Conservation (phyloP, 2,888 invertebrate genomes). For the Charanyca ferruginea region DNA sequence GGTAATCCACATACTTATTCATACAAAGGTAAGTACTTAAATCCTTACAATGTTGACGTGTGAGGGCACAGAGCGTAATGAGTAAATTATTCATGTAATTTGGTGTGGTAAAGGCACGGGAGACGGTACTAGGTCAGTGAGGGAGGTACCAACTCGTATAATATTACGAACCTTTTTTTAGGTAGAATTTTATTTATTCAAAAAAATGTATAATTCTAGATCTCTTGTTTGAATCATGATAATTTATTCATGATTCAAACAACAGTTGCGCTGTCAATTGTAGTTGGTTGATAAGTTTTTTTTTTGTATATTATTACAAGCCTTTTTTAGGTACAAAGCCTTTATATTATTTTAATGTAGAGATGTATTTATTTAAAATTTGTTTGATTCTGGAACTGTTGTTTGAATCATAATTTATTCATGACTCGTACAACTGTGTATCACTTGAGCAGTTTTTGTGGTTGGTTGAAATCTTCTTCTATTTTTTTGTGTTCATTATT, state of each 20-base stretch:
- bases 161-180: conserved; percentile 23
- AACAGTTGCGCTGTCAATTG: neutral
- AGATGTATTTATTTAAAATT: too few species aligned
- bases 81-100: conserved; percentile 62
- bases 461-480: too few species aligned
- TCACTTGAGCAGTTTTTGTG: too few species aligned
- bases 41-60: conserved; percentile 26
- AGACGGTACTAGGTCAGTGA: conserved; percentile 41
- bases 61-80: conserved; percentile 26
- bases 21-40: conserved; percentile 30
- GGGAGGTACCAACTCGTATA: conserved; percentile 7
- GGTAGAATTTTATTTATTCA: neutral
- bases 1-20: conserved; percentile 3
- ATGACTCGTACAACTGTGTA: too few species aligned
- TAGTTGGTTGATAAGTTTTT: neutral
- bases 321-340: too few species aligned
- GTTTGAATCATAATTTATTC: too few species aligned
- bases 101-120: conserved; percentile 34
- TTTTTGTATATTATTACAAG: too few species aligned
- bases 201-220: neutral
- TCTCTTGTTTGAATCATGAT: neutral
- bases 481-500: too few species aligned
- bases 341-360: too few species aligned
- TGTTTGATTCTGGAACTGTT: too few species aligned
- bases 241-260: neutral